Evolutionary conservation across 2,113 vertebrate genomes (phyloP).

Genomic region (Chitala chitala): DNA sequence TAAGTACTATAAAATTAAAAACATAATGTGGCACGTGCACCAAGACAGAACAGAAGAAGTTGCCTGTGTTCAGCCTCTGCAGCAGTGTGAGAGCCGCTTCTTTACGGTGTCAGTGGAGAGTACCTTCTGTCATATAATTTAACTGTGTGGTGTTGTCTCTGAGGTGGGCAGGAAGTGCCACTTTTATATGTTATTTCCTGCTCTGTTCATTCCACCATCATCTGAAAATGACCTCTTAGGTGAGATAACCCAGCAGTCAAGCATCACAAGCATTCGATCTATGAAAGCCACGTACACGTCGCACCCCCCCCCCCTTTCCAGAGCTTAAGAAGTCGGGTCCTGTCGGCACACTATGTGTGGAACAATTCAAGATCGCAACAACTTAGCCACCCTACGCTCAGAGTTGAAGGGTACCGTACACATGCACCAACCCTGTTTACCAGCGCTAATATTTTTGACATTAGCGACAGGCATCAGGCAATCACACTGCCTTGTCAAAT

Average conservation of each 20-base stretch:
- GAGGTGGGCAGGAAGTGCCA: not conserved
- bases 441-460: not conserved
- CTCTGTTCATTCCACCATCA: slow-evolving; percentile 8
- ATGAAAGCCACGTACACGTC: not conserved
- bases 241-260: slow-evolving; percentile 3
- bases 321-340: not conserved
- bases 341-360: not conserved
- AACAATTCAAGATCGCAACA: not conserved
- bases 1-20: too few relatives aligned
- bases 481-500: slow-evolving; percentile 25
- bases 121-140: too few relatives aligned
- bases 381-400: not conserved
- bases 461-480: slow-evolving; percentile 33
- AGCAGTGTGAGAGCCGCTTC: too few relatives aligned
- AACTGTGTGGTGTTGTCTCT: not conserved
- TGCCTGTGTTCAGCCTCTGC: too few relatives aligned
- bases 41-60: too few relatives aligned
- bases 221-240: slow-evolving; percentile 6
- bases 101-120: too few relatives aligned
- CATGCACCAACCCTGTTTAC: not conserved
- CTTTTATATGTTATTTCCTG: not conserved
- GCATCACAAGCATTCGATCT: not conserved
- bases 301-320: not conserved
- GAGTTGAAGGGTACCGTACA: not conserved
- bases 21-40: too few relatives aligned